Conservation (phyloP, 2,797 vertebrate species). For the Crenuchus spilurus region DNA sequence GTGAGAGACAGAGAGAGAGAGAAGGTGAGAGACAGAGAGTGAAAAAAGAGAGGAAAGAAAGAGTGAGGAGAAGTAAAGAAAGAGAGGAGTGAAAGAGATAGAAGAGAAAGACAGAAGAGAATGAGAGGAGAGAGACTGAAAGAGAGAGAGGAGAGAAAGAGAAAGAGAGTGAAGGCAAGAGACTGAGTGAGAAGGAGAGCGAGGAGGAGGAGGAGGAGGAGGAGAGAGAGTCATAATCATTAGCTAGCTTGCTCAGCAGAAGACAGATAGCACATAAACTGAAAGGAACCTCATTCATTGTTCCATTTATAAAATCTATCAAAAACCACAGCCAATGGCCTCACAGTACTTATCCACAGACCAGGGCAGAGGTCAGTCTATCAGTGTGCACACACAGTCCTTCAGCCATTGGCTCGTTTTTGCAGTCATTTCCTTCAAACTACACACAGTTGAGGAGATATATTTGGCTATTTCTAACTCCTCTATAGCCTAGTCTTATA, state of each 20-base stretch:
- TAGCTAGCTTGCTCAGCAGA: not conserved
- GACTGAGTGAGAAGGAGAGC: not conserved
- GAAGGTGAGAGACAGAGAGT: too few species aligned
- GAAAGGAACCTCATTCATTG: constrained; percentile 23
- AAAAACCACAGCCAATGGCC: constrained; percentile 39
- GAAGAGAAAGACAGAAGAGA: too few species aligned
- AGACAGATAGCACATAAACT: constrained; percentile 47
- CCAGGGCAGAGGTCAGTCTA: not conserved
- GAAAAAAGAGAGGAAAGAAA: too few species aligned
- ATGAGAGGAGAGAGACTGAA: too few species aligned
- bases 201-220: constrained; percentile 31
- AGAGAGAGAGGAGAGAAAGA: not conserved
- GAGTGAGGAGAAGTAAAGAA: too few species aligned
- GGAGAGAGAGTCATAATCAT: constrained; percentile 25
- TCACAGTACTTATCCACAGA: constrained; percentile 35
- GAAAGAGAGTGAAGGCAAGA: not conserved
- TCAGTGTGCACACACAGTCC: not conserved
- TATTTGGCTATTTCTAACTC: not conserved
- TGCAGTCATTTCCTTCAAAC: not conserved
- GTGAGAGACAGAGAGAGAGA: too few species aligned
- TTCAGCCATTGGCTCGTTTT: not conserved
- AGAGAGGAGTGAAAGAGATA: too few species aligned
- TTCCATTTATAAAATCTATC: constrained; percentile 31
- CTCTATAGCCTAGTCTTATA: not conserved
- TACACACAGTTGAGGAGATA: constrained; percentile 11